Evolutionary conservation across 2,888 invertebrate genomes (phyloP), one percentile per base, ranked within the genome.

Genomic region (Thera britannica): DNA sequence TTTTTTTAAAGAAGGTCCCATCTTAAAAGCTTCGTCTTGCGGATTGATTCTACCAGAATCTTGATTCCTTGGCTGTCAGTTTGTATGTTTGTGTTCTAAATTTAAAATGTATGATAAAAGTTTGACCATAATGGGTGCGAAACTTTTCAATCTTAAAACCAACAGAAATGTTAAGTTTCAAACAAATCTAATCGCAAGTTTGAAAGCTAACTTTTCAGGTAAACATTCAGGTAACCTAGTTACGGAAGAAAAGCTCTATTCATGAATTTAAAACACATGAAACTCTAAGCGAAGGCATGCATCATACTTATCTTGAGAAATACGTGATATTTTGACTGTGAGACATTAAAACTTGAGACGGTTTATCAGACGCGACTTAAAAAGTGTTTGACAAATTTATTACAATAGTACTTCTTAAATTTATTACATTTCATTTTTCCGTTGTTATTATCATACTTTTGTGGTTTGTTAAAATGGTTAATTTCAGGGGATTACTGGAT

Each of bases 261-360:
- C 65, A 65, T 70, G 64, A 78, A 79, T 79, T 79, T 76, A 76
- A 77, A 79, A 80, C 77, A 76, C 76, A 79, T 76, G 77, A 75
- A 76, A 78, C 73, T 76, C 70, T 73, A 73, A 72, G 71, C 75
- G 71, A 64, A 57, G 62, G 64, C 71, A 75, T 82, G 79, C 72
- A 80, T 84, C 82, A 83, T 77, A 77, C 75, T 82, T 82, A 84
- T 82, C 81, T 81, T 63, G 64, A 70, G 70, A 74, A 79, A 77
- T 78, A 84, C 82, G 84, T 83, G 85, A 81, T 83, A 84, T 83
- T 86, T 81, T 82, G 84, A 81, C 82, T 85, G 81, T 65, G 85
- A 80, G 77, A 74, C 81, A 81, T 85, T 84, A 83, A 68, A 65
- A 67, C 67, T 65, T 64, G n/a, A 56, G 69, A 62, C 58, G 2